phyloP scores from a whole-genome alignment of 2,113 vertebrate genomes.

The Daubentonia madagascariensis region DNA sequence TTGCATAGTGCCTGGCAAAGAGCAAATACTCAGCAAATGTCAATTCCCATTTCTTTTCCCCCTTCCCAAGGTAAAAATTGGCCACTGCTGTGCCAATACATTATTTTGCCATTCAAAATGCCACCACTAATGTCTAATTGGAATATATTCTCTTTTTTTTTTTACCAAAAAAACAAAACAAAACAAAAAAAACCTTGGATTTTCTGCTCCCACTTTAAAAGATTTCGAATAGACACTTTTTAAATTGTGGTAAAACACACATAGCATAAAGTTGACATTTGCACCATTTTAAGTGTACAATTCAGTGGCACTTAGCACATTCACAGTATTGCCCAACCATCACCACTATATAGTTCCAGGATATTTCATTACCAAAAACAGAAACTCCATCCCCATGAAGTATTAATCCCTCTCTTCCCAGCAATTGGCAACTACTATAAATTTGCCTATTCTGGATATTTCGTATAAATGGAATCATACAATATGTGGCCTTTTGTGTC shows the following conservation, averaged over 20 bases:
- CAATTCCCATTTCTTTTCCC: background rate
- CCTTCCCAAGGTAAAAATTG: background rate
- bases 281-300: background rate
- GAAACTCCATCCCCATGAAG: background rate
- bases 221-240: background rate
- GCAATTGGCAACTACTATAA: background rate
- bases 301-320: background rate
- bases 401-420: background rate
- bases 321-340: background rate
- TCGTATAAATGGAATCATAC: background rate
- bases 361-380: background rate
- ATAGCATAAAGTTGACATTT: background rate
- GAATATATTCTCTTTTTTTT: background rate
- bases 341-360: background rate
- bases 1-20: background rate
- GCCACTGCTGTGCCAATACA: background rate
- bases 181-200: background rate
- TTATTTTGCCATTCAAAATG: conserved; percentile 6
- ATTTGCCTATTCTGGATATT: background rate
- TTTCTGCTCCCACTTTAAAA: background rate
- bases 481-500: background rate
- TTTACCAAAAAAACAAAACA: no score
- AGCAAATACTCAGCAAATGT: background rate
- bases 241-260: background rate
- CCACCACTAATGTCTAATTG: background rate